phyloP scores from a whole-genome alignment of 2,888 invertebrate genomes.

The Serripes groenlandicus region DNA sequence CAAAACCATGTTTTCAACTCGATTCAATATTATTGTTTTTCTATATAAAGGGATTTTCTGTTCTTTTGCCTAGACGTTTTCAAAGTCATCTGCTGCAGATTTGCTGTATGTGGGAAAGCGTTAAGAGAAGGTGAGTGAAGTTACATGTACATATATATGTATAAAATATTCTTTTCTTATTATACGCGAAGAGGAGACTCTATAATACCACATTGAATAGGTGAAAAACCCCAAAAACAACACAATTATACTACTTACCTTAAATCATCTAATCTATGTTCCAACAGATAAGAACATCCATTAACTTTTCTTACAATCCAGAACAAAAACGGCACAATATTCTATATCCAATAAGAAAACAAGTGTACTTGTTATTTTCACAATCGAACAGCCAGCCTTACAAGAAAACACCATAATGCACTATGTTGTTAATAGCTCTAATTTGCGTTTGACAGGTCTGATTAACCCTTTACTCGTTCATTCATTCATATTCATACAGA shows the following conservation, averaged over 20 bases:
- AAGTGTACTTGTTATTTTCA: conserved; percentile 1
- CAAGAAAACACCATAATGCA: conserved; percentile 27
- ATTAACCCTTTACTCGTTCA: conserved; percentile 17
- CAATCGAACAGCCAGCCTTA: conserved; percentile 10
- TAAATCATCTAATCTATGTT: background rate
- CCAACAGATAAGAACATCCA: conserved; percentile 9
- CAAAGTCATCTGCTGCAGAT: too few species aligned
- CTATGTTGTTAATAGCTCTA: conserved; percentile 25
- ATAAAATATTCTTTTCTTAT: too few species aligned
- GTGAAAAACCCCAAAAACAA: background rate
- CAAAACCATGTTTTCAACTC: too few species aligned
- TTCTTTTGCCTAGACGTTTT: too few species aligned
- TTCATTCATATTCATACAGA: background rate
- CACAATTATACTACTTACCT: conserved; percentile 6
- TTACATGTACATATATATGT: too few species aligned
- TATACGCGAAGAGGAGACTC: too few species aligned
- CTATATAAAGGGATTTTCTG: too few species aligned
- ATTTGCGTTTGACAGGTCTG: conserved; percentile 21
- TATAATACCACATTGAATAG: too few species aligned
- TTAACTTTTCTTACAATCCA: background rate
- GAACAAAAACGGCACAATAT: conserved; percentile 4
- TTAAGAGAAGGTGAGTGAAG: too few species aligned
- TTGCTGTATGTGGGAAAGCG: too few species aligned
- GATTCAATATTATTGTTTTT: too few species aligned
- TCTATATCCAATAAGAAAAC: background rate